Conservation (phyloP, 37 sponge, comb jelly and placozoan genomes). For the Agelas oroides region DNA sequence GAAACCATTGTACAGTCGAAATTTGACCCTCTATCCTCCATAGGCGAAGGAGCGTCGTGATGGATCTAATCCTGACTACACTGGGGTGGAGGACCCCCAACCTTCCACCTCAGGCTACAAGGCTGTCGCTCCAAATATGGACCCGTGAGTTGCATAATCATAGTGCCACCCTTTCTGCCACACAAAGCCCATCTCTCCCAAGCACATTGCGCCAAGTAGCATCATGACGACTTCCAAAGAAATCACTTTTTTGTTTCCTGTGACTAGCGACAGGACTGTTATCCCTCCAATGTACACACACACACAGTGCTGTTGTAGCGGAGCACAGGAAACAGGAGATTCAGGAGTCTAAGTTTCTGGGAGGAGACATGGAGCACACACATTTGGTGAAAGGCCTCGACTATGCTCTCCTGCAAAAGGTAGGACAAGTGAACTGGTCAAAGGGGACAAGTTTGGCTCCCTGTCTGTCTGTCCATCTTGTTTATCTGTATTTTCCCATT, state of each 20-base stretch:
- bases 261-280: too few relatives aligned
- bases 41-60: slow-evolving; percentile 92
- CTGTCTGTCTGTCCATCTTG: too few relatives aligned
- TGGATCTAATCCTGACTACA: slow-evolving; percentile 83
- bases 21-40: neutral
- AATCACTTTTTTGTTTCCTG: too few relatives aligned
- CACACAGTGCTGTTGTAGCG: slow-evolving; percentile 40
- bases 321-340: slow-evolving; percentile 87
- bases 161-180: too few relatives aligned
- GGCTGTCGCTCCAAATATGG: slow-evolving; percentile 76
- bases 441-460: too few relatives aligned
- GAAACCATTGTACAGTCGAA: too few relatives aligned
- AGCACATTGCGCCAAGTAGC: too few relatives aligned
- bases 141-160: slow-evolving; percentile 31
- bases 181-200: too few relatives aligned
- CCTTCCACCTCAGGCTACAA: slow-evolving; percentile 63
- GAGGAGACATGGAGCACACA: slow-evolving; percentile 99
- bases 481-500: too few relatives aligned
- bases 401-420: slow-evolving; percentile 96
- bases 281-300: too few relatives aligned
- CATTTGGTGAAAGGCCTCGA: slow-evolving; percentile 99
- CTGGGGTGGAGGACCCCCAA: slow-evolving; percentile 32
- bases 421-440: slow-evolving; percentile 40
- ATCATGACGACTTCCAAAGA: too few relatives aligned
- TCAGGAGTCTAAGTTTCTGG: slow-evolving; percentile 95